Conservation (phyloP, 2,113 vertebrate species). For the Actenoides lindsayi region DNA sequence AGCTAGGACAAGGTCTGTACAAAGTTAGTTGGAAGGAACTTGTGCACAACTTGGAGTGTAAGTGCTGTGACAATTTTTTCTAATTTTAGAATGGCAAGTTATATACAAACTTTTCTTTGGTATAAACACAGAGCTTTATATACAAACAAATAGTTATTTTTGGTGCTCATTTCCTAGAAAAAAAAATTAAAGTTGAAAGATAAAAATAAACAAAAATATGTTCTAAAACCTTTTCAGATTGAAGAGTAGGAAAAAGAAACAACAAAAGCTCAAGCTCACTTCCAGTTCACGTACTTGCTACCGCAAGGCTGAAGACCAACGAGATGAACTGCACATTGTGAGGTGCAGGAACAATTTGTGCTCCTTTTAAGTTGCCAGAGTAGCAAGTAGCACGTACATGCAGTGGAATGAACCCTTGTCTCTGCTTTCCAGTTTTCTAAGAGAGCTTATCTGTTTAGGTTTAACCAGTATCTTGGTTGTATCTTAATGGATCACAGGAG, state of each 20-base stretch:
- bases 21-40: not conserved
- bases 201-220: constrained; percentile 13
- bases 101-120: not conserved
- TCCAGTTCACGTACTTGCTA: not conserved
- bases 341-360: not conserved
- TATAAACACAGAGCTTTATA: not conserved
- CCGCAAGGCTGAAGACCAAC: not conserved
- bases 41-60: not conserved
- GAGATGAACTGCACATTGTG: not conserved
- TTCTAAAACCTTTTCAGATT: not conserved
- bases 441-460: not conserved
- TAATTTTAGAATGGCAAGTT: not conserved
- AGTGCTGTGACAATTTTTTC: not conserved
- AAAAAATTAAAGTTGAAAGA: not conserved
- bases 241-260: not conserved
- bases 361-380: not conserved
- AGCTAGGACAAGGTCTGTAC: not conserved
- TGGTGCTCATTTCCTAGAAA: not conserved
- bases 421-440: not conserved
- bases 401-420: not conserved
- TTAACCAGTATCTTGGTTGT: not conserved
- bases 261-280: not conserved
- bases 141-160: constrained; percentile 50
- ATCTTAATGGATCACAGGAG: not conserved
- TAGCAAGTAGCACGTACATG: not conserved